Evolutionary conservation across 2,113 vertebrate genomes (phyloP), one percentile per base, ranked within the genome.

Genomic region (Paramisgurnus dabryanus): DNA sequence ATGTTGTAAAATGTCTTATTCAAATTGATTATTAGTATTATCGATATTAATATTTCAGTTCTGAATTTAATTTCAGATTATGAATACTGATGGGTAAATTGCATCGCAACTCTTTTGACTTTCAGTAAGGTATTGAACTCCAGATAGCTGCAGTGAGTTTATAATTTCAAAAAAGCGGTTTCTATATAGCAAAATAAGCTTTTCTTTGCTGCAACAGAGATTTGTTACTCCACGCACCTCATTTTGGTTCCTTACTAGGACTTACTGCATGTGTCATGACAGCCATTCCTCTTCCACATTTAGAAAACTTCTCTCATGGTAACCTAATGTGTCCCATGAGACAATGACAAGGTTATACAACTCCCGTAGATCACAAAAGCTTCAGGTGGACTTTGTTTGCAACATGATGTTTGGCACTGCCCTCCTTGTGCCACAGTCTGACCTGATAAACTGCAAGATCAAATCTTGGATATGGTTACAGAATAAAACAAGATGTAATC

Each of bases 201-300:
- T 69, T 75, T 81, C 8, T 41, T 7, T 69, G 18, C 71, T 66
- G 65, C 57, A 76, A 68, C 6, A 70, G 53, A 66, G 47, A 72
- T 66, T 70, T 71, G 66, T 71, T 70, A n/a, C 57, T 39, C 64
- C 57, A 27, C 64, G 43, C 69, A 82, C 55, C n/a, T 82, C 66
- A 63, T 70, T 71, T 76, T 60, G 80, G 77, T 87, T 83, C 78
- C 76, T 88, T 67, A 83, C 84, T 85, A 82, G 84, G 84, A 87
- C 90, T 60, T 81, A 85, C 88, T 90, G 81, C 86, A 88, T 88
- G 85, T 89, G 89, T 89, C 86, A 88, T 89, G 85, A 88, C 90
- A 93, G 85, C 77, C 91, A 93, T 93, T 92, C 92, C 92, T 91
- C 82, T 82, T 85, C 91, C 87, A 89, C 83, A 90, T 93, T 93